These are phyloP conservation scores for Pangasius djambal DNA, from an alignment of 2,797 vertebrate species.

Conservation along the genomic window DNA sequence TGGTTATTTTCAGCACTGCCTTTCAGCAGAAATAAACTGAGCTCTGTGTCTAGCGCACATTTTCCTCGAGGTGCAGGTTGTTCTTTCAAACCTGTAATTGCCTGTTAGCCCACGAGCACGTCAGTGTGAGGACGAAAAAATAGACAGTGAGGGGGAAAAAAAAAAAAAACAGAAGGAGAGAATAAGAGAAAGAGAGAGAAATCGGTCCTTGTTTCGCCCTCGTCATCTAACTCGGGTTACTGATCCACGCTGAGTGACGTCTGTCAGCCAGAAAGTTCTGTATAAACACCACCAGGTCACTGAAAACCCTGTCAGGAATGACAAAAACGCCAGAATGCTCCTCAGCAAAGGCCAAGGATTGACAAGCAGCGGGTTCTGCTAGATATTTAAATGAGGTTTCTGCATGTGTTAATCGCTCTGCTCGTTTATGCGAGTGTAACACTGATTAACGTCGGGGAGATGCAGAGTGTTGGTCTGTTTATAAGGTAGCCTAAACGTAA, in stretches of 20 bases:
- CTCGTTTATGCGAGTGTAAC: neutral
- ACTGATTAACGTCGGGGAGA: neutral
- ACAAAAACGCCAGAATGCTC: neutral
- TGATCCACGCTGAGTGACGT: too few relatives aligned
- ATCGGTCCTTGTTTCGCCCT: neutral
- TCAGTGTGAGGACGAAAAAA: neutral
- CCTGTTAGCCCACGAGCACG: conserved; percentile 16
- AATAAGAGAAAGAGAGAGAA: neutral
- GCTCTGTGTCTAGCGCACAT: conserved; percentile 43
- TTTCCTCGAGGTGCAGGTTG: conserved; percentile 55
- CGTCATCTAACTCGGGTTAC: neutral
- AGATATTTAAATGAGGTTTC: neutral
- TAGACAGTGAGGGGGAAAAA: too few relatives aligned
- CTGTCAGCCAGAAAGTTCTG: neutral
- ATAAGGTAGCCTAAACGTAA: neutral
- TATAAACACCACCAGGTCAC: neutral
- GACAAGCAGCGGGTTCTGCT: neutral
- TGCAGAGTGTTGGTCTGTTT: neutral
- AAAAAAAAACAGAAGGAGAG: neutral
- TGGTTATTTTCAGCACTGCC: conserved; percentile 52
- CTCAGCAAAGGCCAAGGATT: neutral
- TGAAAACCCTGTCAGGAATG: neutral
- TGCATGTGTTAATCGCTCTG: neutral
- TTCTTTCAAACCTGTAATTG: conserved; percentile 67
- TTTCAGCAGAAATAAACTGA: conserved; percentile 20